phyloP scores from a whole-genome alignment of 1,140 invertebrate genomes.

The Cyclina sinensis region DNA sequence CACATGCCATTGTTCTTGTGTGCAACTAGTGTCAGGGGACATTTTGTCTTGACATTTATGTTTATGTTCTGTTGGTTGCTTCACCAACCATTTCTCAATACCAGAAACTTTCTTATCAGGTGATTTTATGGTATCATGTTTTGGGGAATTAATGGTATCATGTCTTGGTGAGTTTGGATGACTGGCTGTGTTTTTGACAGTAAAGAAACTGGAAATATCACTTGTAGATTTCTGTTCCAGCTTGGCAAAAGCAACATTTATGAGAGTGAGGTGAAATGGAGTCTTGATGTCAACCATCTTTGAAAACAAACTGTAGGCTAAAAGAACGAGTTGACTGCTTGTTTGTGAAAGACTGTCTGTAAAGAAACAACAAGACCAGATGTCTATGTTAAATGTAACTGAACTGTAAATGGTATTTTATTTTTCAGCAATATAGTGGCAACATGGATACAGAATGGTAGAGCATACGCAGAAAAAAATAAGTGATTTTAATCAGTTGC shows the following conservation, averaged over 20 bases:
- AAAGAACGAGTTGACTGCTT: constrained; percentile 45
- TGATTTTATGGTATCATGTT: too few species aligned
- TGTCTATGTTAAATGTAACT: too few species aligned
- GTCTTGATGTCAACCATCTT: constrained; percentile 72
- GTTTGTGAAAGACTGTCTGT: constrained; percentile 55
- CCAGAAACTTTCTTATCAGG: neutral
- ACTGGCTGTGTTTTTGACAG: neutral
- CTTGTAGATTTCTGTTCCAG: constrained; percentile 57
- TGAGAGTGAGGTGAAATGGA: constrained; percentile 74
- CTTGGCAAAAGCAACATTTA: constrained; percentile 77
- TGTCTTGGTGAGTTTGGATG: neutral
- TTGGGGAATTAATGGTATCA: too few species aligned
- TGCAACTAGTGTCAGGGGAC: too few species aligned
- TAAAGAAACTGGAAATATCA: constrained; percentile 69
- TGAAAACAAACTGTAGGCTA: constrained; percentile 68
- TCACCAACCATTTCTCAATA: constrained; percentile 21
- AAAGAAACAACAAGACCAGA: constrained; percentile 20
- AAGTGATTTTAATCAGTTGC: too few species aligned
- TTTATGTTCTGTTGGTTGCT: neutral
- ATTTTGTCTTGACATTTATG: neutral
- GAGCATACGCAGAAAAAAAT: too few species aligned
- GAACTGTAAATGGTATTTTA: too few species aligned
- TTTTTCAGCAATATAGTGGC: too few species aligned
- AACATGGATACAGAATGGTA: too few species aligned
- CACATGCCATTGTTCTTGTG: too few species aligned